phyloP scores from a whole-genome alignment of 2,888 invertebrate genomes.

The Pyrrhia umbra region DNA sequence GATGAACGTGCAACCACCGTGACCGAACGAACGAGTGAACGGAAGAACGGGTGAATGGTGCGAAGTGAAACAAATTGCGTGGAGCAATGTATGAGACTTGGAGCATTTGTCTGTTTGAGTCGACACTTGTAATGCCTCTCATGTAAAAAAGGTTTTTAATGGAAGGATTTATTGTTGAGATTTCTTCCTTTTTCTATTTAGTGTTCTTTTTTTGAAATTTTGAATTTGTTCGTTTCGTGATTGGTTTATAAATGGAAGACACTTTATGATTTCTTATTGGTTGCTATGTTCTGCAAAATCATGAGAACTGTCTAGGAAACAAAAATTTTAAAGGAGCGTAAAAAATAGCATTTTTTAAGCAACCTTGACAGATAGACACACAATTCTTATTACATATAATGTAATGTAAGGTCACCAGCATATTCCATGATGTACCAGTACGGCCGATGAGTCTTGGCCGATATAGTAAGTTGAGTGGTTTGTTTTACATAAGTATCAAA shows the following conservation, averaged over 20 bases:
- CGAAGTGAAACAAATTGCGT: constrained; percentile 77
- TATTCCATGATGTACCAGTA: no score
- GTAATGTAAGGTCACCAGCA: no score
- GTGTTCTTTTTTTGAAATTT: not conserved
- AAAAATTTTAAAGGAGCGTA: no score
- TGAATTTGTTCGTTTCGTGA: constrained; percentile 1
- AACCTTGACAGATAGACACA: no score
- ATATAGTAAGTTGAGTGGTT: no score
- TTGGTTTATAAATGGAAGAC: constrained; percentile 32
- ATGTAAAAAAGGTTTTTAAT: constrained; percentile 49
- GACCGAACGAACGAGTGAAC: constrained; percentile 52
- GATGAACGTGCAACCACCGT: constrained; percentile 56
- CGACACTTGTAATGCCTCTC: constrained; percentile 55
- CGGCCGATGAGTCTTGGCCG: no score
- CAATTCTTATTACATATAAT: no score
- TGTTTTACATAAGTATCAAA: not conserved
- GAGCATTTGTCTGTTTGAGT: constrained; percentile 62
- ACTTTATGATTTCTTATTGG: constrained; percentile 22
- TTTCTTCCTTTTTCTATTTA: constrained; percentile 29
- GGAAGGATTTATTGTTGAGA: constrained; percentile 42
- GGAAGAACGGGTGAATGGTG: constrained; percentile 62
- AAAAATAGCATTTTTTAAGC: no score
- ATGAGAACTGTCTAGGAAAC: no score
- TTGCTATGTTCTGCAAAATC: no score
- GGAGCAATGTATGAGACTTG: constrained; percentile 64